Percentiles rank a stretch among this genome's conserved stretches.
Conservation (phyloP, 2,113 vertebrate species). For the Brachionichthys hirsutus region DNA sequence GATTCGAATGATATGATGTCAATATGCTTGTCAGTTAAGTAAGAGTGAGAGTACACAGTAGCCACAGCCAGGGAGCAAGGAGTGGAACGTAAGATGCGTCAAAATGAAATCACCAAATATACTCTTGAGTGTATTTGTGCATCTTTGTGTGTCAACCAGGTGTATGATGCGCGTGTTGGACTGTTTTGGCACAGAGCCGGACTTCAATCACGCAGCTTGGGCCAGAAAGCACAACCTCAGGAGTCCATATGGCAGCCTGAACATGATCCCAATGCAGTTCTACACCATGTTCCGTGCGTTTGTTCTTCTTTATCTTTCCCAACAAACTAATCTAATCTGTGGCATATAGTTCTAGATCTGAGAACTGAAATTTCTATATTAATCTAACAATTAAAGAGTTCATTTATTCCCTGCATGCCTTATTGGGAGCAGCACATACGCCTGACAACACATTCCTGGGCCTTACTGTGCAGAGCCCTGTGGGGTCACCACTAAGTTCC, state of each 20-base stretch:
- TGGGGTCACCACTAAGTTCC: background rate
- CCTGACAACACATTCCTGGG: slow-evolving; percentile 52
- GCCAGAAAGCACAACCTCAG: background rate
- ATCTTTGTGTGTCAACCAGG: slow-evolving; percentile 14
- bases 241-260: slow-evolving; percentile 9
- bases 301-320: background rate
- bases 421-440: slow-evolving; percentile 30
- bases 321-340: no score
- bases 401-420: background rate
- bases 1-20: background rate
- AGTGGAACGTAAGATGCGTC: no score
- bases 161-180: slow-evolving; percentile 42
- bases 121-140: background rate
- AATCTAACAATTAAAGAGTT: background rate
- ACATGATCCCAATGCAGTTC: slow-evolving; percentile 34
- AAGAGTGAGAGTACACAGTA: background rate
- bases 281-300: slow-evolving; percentile 41
- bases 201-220: slow-evolving; percentile 37
- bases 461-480: slow-evolving; percentile 34
- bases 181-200: slow-evolving; percentile 37
- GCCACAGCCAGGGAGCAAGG: no score
- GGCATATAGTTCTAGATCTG: background rate
- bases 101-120: no score
- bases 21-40: background rate
- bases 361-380: no score